phyloP scores from a whole-genome alignment of 2,888 invertebrate species.

The Pemphredon lugubris region DNA sequence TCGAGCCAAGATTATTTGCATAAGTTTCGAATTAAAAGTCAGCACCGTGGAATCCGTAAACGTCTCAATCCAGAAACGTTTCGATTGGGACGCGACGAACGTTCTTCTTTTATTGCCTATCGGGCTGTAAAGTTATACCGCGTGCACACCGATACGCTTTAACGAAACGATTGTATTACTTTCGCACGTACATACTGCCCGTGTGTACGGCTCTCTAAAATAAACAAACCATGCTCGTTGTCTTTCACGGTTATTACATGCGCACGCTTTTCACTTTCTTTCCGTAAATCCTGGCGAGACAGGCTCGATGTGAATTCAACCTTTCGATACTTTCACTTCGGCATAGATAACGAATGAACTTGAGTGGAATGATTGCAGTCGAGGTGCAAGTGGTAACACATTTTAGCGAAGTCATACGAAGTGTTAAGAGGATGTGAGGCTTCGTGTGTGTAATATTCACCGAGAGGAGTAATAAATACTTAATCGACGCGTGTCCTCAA shows the following conservation, averaged over 20 bases:
- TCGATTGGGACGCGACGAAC: background rate
- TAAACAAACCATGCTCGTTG: background rate
- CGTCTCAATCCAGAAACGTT: conserved; percentile 35
- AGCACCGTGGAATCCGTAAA: conserved; percentile 18
- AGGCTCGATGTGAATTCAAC: background rate
- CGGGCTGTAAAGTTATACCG: conserved; percentile 26
- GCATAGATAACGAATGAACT: background rate
- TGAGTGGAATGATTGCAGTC: background rate
- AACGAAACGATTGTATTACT: too few species aligned
- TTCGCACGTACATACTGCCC: too few species aligned
- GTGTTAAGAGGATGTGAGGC: too few species aligned
- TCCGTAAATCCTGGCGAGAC: background rate
- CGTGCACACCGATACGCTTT: conserved; percentile 1
- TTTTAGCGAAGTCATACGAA: too few species aligned
- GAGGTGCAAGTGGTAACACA: too few species aligned
- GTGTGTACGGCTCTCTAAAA: background rate
- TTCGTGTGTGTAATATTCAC: too few species aligned
- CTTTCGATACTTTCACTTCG: background rate
- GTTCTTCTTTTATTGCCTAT: conserved; percentile 2
- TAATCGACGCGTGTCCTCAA: too few species aligned
- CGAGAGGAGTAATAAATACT: too few species aligned
- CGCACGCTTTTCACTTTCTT: background rate
- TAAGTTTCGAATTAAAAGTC: conserved; percentile 46
- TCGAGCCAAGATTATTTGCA: conserved; percentile 34
- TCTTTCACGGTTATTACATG: background rate